These are phyloP conservation scores for Cuculus canorus DNA, from an alignment of 2,797 vertebrate genomes.

Conservation along the genomic window DNA sequence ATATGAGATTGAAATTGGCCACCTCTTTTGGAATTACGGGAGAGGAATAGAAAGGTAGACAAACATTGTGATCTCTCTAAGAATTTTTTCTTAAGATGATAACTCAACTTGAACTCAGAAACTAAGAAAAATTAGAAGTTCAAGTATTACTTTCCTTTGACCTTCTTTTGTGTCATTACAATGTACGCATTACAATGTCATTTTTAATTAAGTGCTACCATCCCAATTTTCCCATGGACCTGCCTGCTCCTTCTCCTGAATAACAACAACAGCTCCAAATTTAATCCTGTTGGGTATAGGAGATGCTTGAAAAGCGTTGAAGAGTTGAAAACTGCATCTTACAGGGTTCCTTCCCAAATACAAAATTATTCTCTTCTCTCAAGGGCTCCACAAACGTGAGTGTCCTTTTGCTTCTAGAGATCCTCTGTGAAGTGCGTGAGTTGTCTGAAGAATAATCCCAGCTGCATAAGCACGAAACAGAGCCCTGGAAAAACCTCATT, in stretches of 20 bases:
- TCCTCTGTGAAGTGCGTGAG: not conserved
- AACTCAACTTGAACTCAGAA: not conserved
- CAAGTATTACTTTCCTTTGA: not conserved
- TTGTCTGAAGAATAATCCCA: not conserved
- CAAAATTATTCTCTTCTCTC: not conserved
- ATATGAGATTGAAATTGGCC: not conserved
- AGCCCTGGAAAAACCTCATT: not conserved
- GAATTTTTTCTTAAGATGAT: not conserved
- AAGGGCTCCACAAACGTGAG: rapidly evolving
- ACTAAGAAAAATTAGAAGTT: not conserved
- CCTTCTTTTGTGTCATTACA: not conserved
- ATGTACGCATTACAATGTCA: not conserved
- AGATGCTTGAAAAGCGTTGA: not conserved
- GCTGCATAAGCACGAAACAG: not conserved
- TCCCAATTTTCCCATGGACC: not conserved
- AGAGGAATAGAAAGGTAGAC: not conserved
- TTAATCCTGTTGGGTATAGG: not conserved
- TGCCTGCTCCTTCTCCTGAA: not conserved
- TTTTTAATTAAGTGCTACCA: not conserved
- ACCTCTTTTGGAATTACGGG: not conserved
- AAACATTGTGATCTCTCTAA: not conserved
- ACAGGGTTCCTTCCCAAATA: not conserved
- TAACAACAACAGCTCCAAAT: rapidly evolving
- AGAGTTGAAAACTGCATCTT: not conserved
- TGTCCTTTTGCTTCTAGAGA: not conserved